These are phyloP conservation scores for Apamea epomidion DNA, from an alignment of 2,888 invertebrate species.

Conservation along the genomic window DNA sequence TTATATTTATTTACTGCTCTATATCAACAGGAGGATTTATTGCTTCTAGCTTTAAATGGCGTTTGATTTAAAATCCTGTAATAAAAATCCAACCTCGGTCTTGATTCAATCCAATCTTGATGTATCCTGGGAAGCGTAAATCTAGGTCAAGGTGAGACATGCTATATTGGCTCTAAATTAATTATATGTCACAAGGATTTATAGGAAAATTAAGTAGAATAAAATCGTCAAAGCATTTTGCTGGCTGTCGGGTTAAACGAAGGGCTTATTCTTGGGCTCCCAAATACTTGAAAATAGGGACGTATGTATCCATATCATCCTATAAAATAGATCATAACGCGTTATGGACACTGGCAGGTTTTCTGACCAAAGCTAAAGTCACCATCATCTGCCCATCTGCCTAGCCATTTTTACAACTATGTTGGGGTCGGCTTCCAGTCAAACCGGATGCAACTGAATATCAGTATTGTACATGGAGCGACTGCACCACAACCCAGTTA, in stretches of 20 bases:
- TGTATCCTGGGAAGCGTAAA: not conserved
- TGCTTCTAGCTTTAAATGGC: not conserved
- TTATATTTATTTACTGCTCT: constrained; percentile 15
- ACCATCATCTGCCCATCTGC: too few species aligned
- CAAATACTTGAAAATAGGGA: not conserved
- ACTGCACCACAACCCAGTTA: too few species aligned
- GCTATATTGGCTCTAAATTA: not conserved
- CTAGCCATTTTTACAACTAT: too few species aligned
- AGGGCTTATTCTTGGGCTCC: not conserved
- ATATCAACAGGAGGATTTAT: not conserved
- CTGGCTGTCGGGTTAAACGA: not conserved
- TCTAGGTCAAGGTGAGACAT: constrained; percentile 1
- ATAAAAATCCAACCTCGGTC: constrained; percentile 22
- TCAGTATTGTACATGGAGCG: too few species aligned
- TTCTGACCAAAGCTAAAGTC: too few species aligned
- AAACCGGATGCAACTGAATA: too few species aligned
- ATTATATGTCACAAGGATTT: not conserved
- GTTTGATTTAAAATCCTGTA: not conserved
- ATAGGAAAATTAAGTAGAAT: not conserved
- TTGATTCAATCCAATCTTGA: constrained; percentile 3
- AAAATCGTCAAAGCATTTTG: not conserved
- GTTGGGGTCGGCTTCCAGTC: too few species aligned
- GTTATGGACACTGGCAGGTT: too few species aligned
- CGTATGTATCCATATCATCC: not conserved
- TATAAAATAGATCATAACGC: not conserved